Evolutionary conservation across 2,113 vertebrate genomes (phyloP).

Genomic region (Phocoena sinus): DNA sequence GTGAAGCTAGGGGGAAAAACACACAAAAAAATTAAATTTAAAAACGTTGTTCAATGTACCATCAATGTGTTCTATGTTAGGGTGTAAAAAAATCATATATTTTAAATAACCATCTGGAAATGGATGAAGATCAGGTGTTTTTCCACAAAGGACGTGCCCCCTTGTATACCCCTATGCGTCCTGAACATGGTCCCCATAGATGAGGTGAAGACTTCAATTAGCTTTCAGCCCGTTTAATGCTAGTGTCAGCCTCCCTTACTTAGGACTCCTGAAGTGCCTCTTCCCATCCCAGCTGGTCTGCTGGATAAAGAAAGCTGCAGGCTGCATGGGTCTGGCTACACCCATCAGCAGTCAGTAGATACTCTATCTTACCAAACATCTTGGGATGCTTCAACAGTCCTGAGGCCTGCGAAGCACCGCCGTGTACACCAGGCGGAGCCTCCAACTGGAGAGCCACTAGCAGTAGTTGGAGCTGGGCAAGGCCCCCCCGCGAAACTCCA

Average conservation of each 20-base stretch:
- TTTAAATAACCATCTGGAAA: background rate
- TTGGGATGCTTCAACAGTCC: background rate
- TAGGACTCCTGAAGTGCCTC: background rate
- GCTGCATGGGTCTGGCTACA: background rate
- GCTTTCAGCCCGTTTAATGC: background rate
- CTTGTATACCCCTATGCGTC: background rate
- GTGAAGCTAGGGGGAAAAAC: background rate
- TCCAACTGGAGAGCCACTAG: background rate
- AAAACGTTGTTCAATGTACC: background rate
- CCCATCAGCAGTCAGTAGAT: background rate
- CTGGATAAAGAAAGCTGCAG: background rate
- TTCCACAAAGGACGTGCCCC: background rate
- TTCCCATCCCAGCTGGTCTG: background rate
- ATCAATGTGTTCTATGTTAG: background rate
- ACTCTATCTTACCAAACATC: background rate
- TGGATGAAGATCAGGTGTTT: background rate
- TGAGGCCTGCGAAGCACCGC: accelerated
- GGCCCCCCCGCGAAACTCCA: background rate
- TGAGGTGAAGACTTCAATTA: background rate
- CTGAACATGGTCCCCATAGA: background rate
- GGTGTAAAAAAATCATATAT: background rate
- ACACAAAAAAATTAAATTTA: background rate
- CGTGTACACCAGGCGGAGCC: too few species aligned
- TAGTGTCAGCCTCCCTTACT: background rate
- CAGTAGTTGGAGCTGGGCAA: background rate